A percentile compares a stretch with the other conserved stretches of the same genome.
Evolutionary conservation across 2,888 invertebrate genomes (phyloP).

Genomic region (Diaperis boleti): DNA sequence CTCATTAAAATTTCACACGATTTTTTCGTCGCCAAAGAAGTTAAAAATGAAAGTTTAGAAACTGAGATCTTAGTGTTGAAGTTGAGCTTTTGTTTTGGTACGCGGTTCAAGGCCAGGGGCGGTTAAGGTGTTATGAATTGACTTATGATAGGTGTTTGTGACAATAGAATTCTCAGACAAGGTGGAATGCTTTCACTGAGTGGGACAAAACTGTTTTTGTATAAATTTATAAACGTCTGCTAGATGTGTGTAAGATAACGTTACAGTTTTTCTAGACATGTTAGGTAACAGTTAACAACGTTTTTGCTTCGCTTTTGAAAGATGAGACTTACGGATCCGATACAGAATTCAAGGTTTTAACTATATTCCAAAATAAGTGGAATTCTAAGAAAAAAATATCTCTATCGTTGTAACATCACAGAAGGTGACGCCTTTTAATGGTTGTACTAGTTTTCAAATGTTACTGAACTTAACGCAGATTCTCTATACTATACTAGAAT

Average conservation of each 20-base stretch:
- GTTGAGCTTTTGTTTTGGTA: neutral
- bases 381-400: no score
- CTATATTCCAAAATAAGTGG: no score
- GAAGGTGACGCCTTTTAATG: no score
- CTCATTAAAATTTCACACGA: neutral
- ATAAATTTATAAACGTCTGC: slow-evolving; percentile 11
- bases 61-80: neutral
- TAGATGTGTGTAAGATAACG: slow-evolving; percentile 10
- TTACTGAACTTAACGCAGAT: no score
- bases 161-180: slow-evolving; percentile 8
- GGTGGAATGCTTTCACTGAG: slow-evolving; percentile 2
- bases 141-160: neutral
- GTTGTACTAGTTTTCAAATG: no score
- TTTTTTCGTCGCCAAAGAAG: neutral
- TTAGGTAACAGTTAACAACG: slow-evolving; percentile 1
- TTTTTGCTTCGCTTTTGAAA: no score
- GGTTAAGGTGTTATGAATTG: neutral
- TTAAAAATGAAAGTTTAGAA: neutral
- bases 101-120: slow-evolving; percentile 1
- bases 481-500: no score
- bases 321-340: no score
- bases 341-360: no score
- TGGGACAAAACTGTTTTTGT: slow-evolving; percentile 4
- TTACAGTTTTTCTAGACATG: neutral
- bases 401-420: no score